Percentiles rank a stretch among this genome's conserved stretches.
These are phyloP conservation scores for Heliconius congener DNA, from an alignment of 1,140 invertebrate species.

Conservation along the genomic window DNA sequence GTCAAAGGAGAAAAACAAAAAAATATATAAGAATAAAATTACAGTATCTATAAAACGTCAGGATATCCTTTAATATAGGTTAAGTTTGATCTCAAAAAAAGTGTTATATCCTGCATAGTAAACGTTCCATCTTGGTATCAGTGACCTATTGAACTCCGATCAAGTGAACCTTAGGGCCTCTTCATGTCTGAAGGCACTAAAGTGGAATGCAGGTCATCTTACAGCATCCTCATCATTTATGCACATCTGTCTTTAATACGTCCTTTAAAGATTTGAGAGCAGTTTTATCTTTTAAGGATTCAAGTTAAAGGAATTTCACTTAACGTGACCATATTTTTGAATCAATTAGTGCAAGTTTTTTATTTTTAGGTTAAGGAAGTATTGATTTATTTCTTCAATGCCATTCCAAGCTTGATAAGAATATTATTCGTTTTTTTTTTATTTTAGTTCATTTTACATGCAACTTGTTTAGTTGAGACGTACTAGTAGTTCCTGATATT, in stretches of 20 bases:
- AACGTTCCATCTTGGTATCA: slow-evolving; percentile 7
- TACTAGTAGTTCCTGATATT: too few relatives aligned
- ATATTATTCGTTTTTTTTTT: too few relatives aligned
- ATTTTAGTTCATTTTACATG: too few relatives aligned
- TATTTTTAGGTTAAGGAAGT: not conserved
- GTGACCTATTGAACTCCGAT: slow-evolving; percentile 11
- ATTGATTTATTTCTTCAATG: not conserved
- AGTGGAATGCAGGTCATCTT: slow-evolving; percentile 11
- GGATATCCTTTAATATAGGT: slow-evolving; percentile 1
- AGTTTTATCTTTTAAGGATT: not conserved
- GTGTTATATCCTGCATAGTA: slow-evolving; percentile 8
- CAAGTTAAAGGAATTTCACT: not conserved
- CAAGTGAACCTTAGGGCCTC: slow-evolving; percentile 6
- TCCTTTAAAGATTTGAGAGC: not conserved
- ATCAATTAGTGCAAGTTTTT: not conserved
- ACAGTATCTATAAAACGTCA: not conserved
- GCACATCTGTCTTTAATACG: slow-evolving; percentile 13
- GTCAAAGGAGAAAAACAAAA: too few relatives aligned
- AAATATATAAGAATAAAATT: too few relatives aligned
- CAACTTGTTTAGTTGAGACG: too few relatives aligned
- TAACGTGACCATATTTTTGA: not conserved
- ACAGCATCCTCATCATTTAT: slow-evolving; percentile 7
- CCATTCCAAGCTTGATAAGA: too few relatives aligned
- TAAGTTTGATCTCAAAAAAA: slow-evolving; percentile 2
- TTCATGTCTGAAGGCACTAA: not conserved